These are phyloP conservation scores for Panthera leo DNA, from an alignment of 2,113 vertebrate species.

Conservation along the genomic window DNA sequence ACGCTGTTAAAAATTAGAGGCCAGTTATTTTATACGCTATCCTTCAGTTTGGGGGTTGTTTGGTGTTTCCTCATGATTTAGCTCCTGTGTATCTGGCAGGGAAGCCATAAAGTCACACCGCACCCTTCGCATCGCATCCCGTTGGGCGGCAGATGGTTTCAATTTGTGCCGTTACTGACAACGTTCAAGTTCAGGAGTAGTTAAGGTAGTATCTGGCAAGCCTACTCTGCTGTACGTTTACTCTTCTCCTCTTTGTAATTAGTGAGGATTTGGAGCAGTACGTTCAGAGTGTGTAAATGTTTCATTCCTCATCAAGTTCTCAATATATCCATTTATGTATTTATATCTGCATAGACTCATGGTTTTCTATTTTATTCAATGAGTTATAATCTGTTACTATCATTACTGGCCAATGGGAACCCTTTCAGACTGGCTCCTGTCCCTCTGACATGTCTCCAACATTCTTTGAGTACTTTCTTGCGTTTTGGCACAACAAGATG, in stretches of 20 bases:
- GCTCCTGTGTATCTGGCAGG: neutral
- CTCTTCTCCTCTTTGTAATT: neutral
- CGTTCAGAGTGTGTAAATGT: neutral
- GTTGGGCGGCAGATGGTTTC: neutral
- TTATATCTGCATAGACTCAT: neutral
- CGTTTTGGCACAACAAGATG: conserved; percentile 57
- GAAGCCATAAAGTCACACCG: neutral
- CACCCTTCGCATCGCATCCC: neutral
- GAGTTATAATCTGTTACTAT: conserved; percentile 25
- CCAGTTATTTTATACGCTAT: neutral
- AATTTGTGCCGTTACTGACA: neutral
- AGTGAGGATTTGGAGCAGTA: neutral
- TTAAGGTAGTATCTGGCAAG: neutral
- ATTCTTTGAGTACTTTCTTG: conserved; percentile 56
- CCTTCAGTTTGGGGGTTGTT: neutral
- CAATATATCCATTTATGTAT: neutral
- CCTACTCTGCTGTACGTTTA: fast-evolving
- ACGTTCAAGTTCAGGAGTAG: no score
- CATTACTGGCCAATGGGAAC: conserved; percentile 30
- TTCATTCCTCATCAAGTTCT: neutral
- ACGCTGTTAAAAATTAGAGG: neutral
- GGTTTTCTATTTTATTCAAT: conserved; percentile 40
- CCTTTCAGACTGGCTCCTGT: neutral
- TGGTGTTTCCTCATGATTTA: neutral
- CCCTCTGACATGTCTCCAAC: conserved; percentile 18